A percentile compares a stretch with the other conserved stretches of the same genome.
phyloP scores from a whole-genome alignment of 2,888 invertebrate species.

The Caenorhabditis sp. region DNA sequence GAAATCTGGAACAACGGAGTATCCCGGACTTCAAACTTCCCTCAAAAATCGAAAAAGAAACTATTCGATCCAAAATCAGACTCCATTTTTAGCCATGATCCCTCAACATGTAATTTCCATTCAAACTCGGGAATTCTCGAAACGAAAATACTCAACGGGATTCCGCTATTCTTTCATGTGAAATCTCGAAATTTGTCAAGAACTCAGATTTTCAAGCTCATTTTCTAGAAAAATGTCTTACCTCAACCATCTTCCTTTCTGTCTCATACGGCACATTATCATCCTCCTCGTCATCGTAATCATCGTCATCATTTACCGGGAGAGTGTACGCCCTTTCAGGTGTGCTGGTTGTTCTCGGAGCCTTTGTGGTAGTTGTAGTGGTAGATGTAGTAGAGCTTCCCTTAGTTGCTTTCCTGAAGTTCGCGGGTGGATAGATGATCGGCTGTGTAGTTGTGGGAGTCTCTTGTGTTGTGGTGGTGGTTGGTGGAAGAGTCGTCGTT shows the following conservation, averaged over 20 bases:
- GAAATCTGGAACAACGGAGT: too few species aligned
- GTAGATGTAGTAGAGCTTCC: slow-evolving; percentile 6
- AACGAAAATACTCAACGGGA: too few species aligned
- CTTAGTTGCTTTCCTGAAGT: slow-evolving; percentile 40
- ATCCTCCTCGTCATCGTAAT: slow-evolving; percentile 5
- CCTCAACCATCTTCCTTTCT: slow-evolving; percentile 28
- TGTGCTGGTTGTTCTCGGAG: background rate
- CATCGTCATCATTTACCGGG: slow-evolving; percentile 10
- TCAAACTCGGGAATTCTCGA: too few species aligned
- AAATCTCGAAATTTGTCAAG: too few species aligned
- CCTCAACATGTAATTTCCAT: too few species aligned
- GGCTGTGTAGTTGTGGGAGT: slow-evolving; percentile 31
- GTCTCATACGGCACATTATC: background rate
- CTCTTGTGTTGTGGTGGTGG: background rate
- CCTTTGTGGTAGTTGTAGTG: background rate
- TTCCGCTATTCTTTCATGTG: too few species aligned
- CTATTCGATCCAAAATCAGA: too few species aligned
- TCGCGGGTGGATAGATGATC: slow-evolving; percentile 47
- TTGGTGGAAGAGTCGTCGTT: slow-evolving; percentile 13
- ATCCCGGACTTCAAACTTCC: too few species aligned
- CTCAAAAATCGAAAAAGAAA: too few species aligned
- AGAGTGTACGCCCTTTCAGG: slow-evolving; percentile 1
- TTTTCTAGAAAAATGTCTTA: too few species aligned
- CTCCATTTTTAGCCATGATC: too few species aligned
- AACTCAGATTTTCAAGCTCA: too few species aligned